Evolutionary conservation across 1,140 invertebrate genomes (phyloP).

Genomic region (Drosophila mayri): DNA sequence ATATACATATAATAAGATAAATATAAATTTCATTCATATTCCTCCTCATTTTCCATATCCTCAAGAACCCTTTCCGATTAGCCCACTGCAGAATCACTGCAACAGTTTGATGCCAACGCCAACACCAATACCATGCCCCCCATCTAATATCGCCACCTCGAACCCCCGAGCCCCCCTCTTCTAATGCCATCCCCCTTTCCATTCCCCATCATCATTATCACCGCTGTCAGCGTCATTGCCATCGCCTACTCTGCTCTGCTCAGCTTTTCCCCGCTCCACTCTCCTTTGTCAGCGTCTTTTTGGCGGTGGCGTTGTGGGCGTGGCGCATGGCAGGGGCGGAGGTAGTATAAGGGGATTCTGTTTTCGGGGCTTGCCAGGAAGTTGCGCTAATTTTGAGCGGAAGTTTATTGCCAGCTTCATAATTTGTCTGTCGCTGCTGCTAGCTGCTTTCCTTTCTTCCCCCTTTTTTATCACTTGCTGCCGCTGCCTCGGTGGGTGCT

Average conservation of each 20-base stretch:
- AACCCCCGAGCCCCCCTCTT: neutral
- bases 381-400: slow-evolving; percentile 73
- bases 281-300: slow-evolving; percentile 39
- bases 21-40: neutral
- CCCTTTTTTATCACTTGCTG: slow-evolving; percentile 34
- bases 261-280: neutral
- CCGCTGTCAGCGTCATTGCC: slow-evolving; percentile 32
- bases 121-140: slow-evolving; percentile 1
- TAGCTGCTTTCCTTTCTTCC: slow-evolving; percentile 6
- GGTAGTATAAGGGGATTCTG: slow-evolving; percentile 26
- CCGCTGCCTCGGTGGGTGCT: slow-evolving; percentile 15
- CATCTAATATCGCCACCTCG: slow-evolving; percentile 2
- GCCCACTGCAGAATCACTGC: slow-evolving; percentile 16
- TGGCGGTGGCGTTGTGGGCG: slow-evolving; percentile 12
- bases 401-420: slow-evolving; percentile 77
- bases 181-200: slow-evolving; percentile 11
- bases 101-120: slow-evolving; percentile 23
- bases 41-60: neutral
- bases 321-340: slow-evolving; percentile 3
- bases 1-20: too few relatives aligned
- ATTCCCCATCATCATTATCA: slow-evolving; percentile 35
- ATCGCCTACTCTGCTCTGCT: slow-evolving; percentile 17
- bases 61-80: slow-evolving; percentile 6
- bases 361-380: slow-evolving; percentile 68
- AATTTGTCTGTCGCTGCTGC: slow-evolving; percentile 63